A percentile compares a stretch with the other conserved stretches of the same genome.
Conservation (phyloP, 2,888 invertebrate genomes). For the Dromius quadrimaculatus region DNA sequence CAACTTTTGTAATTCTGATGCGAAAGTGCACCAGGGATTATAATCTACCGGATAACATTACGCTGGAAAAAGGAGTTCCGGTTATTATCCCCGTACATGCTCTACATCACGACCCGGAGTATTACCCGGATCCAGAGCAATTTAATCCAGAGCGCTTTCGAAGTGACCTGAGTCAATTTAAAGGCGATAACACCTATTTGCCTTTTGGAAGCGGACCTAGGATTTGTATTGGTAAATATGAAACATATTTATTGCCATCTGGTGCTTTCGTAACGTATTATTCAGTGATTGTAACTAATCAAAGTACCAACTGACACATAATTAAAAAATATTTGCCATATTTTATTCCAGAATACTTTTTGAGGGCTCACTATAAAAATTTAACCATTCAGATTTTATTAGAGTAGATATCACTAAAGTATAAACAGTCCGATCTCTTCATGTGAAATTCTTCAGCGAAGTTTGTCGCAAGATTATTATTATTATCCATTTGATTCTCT, state of each 20-base stretch:
- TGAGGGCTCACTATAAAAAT: no score
- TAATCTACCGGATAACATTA: constrained; percentile 55
- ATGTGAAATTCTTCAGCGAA: no score
- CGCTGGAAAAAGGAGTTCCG: constrained; percentile 55
- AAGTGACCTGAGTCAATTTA: constrained; percentile 53
- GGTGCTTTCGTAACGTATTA: not conserved
- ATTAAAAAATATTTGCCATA: no score
- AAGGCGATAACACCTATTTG: constrained; percentile 55
- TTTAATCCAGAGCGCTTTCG: constrained; percentile 62
- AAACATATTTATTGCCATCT: not conserved
- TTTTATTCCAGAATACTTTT: no score
- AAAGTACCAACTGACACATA: no score
- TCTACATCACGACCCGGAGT: constrained; percentile 60
- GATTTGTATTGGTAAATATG: constrained; percentile 46
- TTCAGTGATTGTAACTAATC: no score
- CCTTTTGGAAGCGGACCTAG: constrained; percentile 58
- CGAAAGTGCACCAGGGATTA: constrained; percentile 57
- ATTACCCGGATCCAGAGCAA: constrained; percentile 59
- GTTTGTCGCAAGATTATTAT: no score
- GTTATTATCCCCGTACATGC: constrained; percentile 57
- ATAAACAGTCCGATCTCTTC: no score
- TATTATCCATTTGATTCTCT: no score
- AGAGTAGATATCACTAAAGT: no score
- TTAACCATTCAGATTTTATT: no score
- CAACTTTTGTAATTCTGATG: constrained; percentile 59